phyloP scores from a whole-genome alignment of 1,140 invertebrate species.

The Drosophila kanapiae region DNA sequence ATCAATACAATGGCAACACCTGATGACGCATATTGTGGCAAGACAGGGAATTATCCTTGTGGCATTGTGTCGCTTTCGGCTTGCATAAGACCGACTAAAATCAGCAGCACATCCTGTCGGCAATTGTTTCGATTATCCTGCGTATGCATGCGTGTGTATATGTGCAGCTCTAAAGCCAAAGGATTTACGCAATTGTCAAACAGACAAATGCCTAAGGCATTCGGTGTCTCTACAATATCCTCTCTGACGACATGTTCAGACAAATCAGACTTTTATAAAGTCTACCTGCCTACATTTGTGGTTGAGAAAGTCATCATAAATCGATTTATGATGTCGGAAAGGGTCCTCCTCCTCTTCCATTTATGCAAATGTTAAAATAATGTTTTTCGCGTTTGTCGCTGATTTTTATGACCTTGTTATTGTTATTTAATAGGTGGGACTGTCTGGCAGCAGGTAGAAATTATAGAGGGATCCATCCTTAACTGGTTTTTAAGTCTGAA shows the following conservation, averaged over 20 bases:
- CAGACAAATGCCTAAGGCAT: not conserved
- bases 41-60: constrained; percentile 28
- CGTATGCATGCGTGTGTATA: not conserved
- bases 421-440: constrained; percentile 59
- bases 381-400: constrained; percentile 59
- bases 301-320: constrained; percentile 73
- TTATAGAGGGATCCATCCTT: not conserved
- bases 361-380: constrained; percentile 73
- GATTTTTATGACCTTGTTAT: constrained; percentile 71
- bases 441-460: constrained; percentile 25
- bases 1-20: constrained; percentile 41
- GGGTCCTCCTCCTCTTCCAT: not conserved
- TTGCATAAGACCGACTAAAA: constrained; percentile 31
- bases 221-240: not conserved
- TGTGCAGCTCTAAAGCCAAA: constrained; percentile 27
- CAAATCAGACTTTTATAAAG: constrained; percentile 14
- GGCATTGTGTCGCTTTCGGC: constrained; percentile 36
- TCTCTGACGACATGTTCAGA: not conserved
- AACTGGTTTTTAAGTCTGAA: constrained; percentile 7
- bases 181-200: constrained; percentile 64
- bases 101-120: constrained; percentile 26
- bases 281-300: constrained; percentile 53
- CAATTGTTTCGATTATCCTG: constrained; percentile 47
- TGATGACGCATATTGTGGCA: constrained; percentile 26
- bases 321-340: constrained; percentile 55